Evolutionary conservation across 2,113 vertebrate genomes (phyloP).

Genomic region (Manacus vitellinus): DNA sequence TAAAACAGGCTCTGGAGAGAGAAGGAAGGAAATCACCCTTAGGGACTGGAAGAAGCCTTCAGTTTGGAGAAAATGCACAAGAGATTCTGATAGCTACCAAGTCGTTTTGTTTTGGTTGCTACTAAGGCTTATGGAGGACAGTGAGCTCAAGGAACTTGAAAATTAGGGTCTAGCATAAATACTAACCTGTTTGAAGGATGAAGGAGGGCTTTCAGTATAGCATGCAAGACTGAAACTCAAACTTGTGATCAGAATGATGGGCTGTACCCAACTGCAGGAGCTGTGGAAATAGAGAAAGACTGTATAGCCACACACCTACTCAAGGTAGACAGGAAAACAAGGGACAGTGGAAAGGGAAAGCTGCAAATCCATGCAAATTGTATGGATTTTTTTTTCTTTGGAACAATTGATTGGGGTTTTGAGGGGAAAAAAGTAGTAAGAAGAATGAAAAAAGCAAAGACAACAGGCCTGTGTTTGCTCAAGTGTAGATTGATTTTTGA

Average conservation of each 20-base stretch:
- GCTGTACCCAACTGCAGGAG: not conserved
- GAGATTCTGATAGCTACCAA: not conserved
- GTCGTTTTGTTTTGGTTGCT: not conserved
- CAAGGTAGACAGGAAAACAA: not conserved
- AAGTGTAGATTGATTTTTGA: not conserved
- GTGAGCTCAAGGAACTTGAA: not conserved
- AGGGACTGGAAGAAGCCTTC: not conserved
- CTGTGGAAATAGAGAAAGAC: not conserved
- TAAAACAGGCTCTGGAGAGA: not conserved
- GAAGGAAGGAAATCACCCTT: not conserved
- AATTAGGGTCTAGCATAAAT: not conserved
- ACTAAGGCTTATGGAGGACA: not conserved
- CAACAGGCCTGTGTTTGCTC: conserved; percentile 13
- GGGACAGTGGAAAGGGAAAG: not conserved
- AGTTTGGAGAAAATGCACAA: not conserved
- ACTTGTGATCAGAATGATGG: not conserved
- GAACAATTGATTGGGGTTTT: not conserved
- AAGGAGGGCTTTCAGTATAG: not conserved
- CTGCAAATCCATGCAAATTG: not conserved
- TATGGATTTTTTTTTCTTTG: not conserved
- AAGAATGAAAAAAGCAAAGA: not conserved
- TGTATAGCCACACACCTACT: not conserved
- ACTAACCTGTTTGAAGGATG: not conserved
- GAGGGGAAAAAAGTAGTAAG: not conserved
- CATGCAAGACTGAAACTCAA: not conserved